A percentile compares a stretch with the other conserved stretches of the same genome.
These are phyloP conservation scores for Xylophagus ater DNA, from an alignment of 2,888 invertebrate species.

Conservation along the genomic window DNA sequence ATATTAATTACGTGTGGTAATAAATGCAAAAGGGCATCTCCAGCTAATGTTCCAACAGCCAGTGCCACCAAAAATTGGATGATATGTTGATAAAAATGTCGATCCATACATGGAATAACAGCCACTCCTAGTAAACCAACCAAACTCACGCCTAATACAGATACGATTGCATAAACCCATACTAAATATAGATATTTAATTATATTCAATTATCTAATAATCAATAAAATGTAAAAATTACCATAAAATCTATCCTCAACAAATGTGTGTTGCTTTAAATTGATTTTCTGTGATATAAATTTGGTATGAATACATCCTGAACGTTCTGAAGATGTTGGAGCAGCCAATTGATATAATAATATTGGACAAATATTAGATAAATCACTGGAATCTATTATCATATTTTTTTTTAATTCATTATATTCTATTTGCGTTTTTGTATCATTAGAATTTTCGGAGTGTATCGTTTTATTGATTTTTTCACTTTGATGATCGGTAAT, in stretches of 20 bases:
- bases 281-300: conserved; percentile 24
- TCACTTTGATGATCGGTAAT: not conserved
- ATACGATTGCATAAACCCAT: conserved; percentile 73
- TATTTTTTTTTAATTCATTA: conserved; percentile 3
- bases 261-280: conserved; percentile 2
- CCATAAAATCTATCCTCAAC: not conserved
- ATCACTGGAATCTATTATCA: conserved; percentile 18
- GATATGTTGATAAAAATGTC: conserved; percentile 75
- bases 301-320: conserved; percentile 46
- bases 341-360: conserved; percentile 53
- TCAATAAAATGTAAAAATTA: too few relatives aligned
- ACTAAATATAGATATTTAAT: conserved; percentile 39
- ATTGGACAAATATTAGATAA: conserved; percentile 53
- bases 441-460: too few relatives aligned
- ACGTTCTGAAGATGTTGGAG: conserved; percentile 43
- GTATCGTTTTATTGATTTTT: too few relatives aligned
- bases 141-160: conserved; percentile 74
- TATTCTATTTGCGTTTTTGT: not conserved
- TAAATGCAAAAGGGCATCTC: conserved; percentile 85
- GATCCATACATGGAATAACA: conserved; percentile 85
- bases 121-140: conserved; percentile 80
- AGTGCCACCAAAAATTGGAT: conserved; percentile 86
- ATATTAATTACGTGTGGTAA: conserved; percentile 64
- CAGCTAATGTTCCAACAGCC: conserved; percentile 83
- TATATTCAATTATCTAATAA: conserved; percentile 2